phyloP scores from a whole-genome alignment of 1,140 invertebrate species.

The Nomia melanderi region DNA sequence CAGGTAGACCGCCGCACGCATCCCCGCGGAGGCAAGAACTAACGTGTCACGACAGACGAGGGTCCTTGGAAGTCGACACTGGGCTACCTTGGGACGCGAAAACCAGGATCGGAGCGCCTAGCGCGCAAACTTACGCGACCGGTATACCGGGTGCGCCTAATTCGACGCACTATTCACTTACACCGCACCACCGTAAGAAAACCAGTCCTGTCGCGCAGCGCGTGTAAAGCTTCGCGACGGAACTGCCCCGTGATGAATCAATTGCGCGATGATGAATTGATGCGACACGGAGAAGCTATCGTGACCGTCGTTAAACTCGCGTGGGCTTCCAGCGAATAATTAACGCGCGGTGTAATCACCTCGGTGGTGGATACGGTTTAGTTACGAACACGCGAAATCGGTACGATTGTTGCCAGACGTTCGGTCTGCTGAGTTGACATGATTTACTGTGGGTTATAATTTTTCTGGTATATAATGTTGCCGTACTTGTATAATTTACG shows the following conservation, averaged over 20 bases:
- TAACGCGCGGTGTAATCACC: no score
- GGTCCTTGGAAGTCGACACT: slow-evolving; percentile 55
- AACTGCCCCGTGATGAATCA: background rate
- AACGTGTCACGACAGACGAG: slow-evolving; percentile 46
- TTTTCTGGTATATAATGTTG: no score
- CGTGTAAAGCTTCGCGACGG: background rate
- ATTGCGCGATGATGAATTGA: background rate
- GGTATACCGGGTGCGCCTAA: background rate
- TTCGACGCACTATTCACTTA: background rate
- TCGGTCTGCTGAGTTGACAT: no score
- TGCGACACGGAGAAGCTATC: background rate
- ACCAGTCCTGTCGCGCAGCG: background rate
- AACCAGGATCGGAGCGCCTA: slow-evolving; percentile 21
- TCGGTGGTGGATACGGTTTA: no score
- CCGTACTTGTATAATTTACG: no score
- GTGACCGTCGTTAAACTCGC: background rate
- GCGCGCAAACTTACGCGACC: slow-evolving; percentile 23
- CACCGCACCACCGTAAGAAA: background rate
- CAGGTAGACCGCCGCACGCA: slow-evolving; percentile 38
- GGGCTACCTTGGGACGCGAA: slow-evolving; percentile 55
- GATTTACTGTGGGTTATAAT: no score
- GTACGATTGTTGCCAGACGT: no score
- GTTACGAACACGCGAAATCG: no score
- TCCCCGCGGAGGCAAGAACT: slow-evolving; percentile 45
- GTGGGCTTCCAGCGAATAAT: no score